Evolutionary conservation across 2,888 invertebrate species (phyloP), one percentile per base, ranked within the genome.

Genomic region (Diarsia brunnea): DNA sequence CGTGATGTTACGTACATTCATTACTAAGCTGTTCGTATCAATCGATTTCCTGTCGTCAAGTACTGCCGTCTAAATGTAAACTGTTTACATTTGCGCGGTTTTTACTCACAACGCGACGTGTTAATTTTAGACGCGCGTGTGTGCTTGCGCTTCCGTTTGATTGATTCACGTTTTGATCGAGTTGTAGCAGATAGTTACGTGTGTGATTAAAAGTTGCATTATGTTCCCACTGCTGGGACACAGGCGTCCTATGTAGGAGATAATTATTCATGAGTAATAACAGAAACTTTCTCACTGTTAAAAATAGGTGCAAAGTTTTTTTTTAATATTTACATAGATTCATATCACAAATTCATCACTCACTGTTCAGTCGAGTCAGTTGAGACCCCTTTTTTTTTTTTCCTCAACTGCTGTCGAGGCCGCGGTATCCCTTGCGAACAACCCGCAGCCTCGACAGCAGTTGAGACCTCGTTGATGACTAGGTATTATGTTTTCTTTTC

Each of bases 81-180:
- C 85, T 91, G 93, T 93, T 94, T 93, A 93, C 91, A 82, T 88
- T n/a, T 80, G 72, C 82, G 86, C 84, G 90, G 86, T 89, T 91
- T 91, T 92, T 91, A 90, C 38, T 38, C 38, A 38, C 38, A 38
- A 38, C 38, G 38, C 38, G 38, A 38, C 38, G 38, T 38, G 38
- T 38, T 38, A 38, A 38, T 93, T 94, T 93, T 94, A 93, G 92
- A 88, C 81, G 86, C 82, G 87, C 84, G 91, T 90, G 86, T 89
- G 91, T 90, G 88, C 89, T 64, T 75, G 88, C 91, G 92, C 93
- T 90, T 91, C 91, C 93, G 93, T 86, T 84, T 88, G 73, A 79
- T 85, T 81, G 86, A 87, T 87, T 88, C 85, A 89, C 83, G 81
- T 78, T 86, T 84, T 78, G 73, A 86, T 79, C n/a, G 53, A 19